Evolutionary conservation across 1,140 invertebrate species (phyloP).

Genomic region (Lamellibrachia luymesi): DNA sequence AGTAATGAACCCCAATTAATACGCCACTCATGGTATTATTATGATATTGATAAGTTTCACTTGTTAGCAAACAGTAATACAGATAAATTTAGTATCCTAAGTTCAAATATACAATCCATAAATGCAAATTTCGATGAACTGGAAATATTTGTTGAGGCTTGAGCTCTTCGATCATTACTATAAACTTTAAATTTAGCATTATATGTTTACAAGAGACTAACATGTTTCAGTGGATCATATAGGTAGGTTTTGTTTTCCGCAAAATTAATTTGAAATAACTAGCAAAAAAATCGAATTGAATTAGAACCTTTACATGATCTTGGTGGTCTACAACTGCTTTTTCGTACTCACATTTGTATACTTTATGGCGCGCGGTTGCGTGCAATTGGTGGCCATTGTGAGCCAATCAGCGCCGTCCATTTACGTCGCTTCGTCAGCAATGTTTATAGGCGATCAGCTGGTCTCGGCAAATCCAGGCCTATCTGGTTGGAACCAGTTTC

Average conservation of each 20-base stretch:
- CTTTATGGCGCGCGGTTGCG: not conserved
- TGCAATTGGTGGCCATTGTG: not conserved
- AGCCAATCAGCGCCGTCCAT: not conserved
- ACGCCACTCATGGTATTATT: too few species aligned
- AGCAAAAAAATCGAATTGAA: not conserved
- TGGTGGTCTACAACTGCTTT: not conserved
- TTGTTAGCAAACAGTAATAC: too few species aligned
- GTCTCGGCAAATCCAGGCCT: not conserved
- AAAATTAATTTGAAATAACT: not conserved
- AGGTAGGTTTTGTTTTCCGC: not conserved
- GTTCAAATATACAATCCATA: too few species aligned
- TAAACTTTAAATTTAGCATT: too few species aligned
- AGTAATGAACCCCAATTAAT: too few species aligned
- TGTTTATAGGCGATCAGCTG: constrained; percentile 4
- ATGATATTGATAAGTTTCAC: too few species aligned
- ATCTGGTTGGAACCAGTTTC: constrained; percentile 4
- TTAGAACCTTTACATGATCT: too few species aligned
- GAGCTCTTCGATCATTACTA: too few species aligned
- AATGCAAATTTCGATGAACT: too few species aligned
- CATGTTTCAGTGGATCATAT: not conserved
- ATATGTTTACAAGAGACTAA: too few species aligned
- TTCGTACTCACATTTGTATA: not conserved
- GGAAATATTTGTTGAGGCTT: too few species aligned
- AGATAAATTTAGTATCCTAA: too few species aligned
- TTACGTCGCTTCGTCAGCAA: not conserved